A percentile compares a stretch with the other conserved stretches of the same genome.
Conservation (phyloP, 2,888 invertebrate genomes). For the Limnephilus rhombicus region DNA sequence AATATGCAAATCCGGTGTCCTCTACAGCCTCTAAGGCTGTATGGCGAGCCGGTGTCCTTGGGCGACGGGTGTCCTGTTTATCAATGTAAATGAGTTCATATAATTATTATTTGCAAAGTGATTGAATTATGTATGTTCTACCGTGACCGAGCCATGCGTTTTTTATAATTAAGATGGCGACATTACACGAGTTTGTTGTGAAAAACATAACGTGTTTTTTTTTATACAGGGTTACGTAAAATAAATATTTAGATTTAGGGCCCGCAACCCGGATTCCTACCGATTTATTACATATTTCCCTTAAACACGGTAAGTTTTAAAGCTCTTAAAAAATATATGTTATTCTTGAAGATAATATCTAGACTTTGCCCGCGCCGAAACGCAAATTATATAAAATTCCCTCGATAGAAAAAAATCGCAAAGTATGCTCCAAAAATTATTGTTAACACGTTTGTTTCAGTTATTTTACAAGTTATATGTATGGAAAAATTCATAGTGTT, state of each 20-base stretch:
- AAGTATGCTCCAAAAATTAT: too few species aligned
- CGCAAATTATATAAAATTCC: too few species aligned
- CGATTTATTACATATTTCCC: too few species aligned
- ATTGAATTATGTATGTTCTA: conserved; percentile 16
- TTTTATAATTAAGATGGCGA: neutral
- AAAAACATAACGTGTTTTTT: neutral
- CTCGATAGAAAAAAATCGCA: too few species aligned
- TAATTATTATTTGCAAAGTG: neutral
- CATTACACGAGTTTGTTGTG: neutral
- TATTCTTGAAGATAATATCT: too few species aligned
- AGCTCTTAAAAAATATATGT: too few species aligned
- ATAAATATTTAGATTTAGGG: neutral
- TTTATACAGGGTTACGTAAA: neutral
- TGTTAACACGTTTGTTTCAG: too few species aligned
- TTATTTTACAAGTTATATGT: too few species aligned
- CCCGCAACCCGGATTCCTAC: too few species aligned
- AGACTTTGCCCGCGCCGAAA: too few species aligned
- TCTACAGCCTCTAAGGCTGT: neutral
- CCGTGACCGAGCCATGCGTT: neutral
- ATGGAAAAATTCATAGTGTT: too few species aligned
- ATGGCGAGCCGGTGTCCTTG: neutral
- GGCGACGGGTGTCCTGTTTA: conserved; percentile 32
- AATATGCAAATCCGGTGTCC: conserved; percentile 49
- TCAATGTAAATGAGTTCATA: conserved; percentile 37
- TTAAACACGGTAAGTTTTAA: too few species aligned